Evolutionary conservation across 2,113 vertebrate species (phyloP), one percentile per base, ranked within the genome.

Genomic region (Oceanites oceanicus): DNA sequence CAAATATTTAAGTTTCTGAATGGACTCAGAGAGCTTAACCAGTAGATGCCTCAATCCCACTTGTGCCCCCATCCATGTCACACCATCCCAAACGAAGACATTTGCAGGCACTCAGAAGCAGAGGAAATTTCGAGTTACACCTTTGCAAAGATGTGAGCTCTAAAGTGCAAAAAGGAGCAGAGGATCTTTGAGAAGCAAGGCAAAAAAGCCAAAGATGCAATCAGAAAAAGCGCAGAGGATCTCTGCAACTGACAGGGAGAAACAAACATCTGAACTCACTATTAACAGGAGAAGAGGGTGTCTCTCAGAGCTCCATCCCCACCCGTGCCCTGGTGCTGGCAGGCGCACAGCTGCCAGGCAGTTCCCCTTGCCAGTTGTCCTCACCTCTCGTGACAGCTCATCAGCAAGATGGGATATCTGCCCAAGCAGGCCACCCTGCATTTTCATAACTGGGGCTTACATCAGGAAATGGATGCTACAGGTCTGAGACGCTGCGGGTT

Each of bases 1-100:
- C 90, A 96, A 96, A 95, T 96, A 96, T 96, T 97, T 94, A 95
- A 94, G 92, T 88, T 96, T 96, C 82, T 88, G 74, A 80, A 66
- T 20, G 50, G 92, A 79, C 53, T 92, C 55, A 70, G 45, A 86
- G 42, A 93, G 67, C 26, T 93, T 95, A 90, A 77, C 32, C 26
- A 71, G 88, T 17, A 86, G 63, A 86, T 58, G 9, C 67, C 78
- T 90, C 52, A 70, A 6, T 40, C 78, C 42, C 42, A 88, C 74
- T 13, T 15, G 26, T 49, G 40, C 6, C 44, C 44, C 77, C 25
- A 75, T 56, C 40, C 3, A 1, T 42, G 29, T 76, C 71, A 73
- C 67, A 73, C 42, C 58, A 73, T 55, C 53, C 62, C 52, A 90
- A 56, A 77, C 1, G 81, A 79, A 89, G n/a, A 56, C 10, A 38